Conservation (phyloP, 1,140 invertebrate species). For the Scaptomyza hsui region DNA sequence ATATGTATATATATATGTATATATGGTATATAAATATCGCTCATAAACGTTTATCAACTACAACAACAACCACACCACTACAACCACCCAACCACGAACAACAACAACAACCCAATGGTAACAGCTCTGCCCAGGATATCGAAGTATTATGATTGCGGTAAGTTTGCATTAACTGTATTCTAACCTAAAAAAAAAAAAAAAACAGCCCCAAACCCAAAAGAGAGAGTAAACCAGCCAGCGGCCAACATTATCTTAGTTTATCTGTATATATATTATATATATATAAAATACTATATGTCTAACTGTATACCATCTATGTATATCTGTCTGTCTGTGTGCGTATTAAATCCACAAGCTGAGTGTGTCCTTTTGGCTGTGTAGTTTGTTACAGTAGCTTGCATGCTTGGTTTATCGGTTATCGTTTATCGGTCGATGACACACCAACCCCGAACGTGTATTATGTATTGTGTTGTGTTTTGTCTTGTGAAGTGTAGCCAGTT, state of each 20-base stretch:
- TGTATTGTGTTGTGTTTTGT: not conserved
- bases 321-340: constrained; percentile 4
- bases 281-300: not conserved
- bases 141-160: constrained; percentile 88
- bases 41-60: constrained; percentile 66
- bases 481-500: not conserved
- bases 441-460: not conserved
- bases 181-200: not conserved
- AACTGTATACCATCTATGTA: not conserved
- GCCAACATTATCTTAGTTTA: constrained; percentile 4
- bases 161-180: constrained; percentile 75
- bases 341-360: not conserved
- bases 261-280: not conserved
- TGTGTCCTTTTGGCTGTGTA: constrained; percentile 1
- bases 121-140: constrained; percentile 87
- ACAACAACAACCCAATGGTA: constrained; percentile 32
- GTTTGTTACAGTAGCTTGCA: constrained; percentile 15
- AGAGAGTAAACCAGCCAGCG: constrained; percentile 1
- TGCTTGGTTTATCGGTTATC: constrained; percentile 2
- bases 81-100: constrained; percentile 45
- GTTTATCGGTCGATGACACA: not conserved
- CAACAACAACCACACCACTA: constrained; percentile 50
- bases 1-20: constrained; percentile 12
- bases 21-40: constrained; percentile 28
- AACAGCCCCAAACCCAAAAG: not conserved